Percentiles rank a stretch among this genome's conserved stretches.
Conservation (phyloP, 2,113 vertebrate genomes). For the Myrmecobius fasciatus region DNA sequence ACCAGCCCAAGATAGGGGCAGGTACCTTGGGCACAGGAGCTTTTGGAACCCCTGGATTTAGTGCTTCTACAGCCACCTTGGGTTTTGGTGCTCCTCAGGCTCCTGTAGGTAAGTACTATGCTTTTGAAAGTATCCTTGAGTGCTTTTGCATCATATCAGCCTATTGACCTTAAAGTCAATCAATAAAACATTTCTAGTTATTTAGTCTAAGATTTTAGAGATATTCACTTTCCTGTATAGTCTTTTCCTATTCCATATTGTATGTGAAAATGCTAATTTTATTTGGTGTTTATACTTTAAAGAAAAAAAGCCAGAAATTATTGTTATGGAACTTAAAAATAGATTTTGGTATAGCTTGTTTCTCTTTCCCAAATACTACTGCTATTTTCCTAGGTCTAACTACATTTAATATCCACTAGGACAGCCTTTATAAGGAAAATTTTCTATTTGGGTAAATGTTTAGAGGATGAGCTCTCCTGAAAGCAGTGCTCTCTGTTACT, state of each 20-base stretch:
- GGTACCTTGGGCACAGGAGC: slow-evolving; percentile 90
- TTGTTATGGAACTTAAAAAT: neutral
- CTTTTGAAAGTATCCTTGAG: slow-evolving; percentile 66
- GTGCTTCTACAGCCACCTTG: slow-evolving; percentile 85
- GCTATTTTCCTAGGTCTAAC: neutral
- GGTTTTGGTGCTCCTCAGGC: slow-evolving; percentile 93
- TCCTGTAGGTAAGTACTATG: slow-evolving; percentile 90
- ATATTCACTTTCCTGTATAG: neutral
- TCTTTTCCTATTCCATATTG: neutral
- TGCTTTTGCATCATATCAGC: slow-evolving; percentile 55
- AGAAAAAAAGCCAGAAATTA: neutral
- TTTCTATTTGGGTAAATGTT: neutral
- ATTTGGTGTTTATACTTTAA: neutral
- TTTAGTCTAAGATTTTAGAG: neutral
- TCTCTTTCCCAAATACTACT: neutral
- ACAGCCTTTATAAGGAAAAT: neutral
- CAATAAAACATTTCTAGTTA: neutral
- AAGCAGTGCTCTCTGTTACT: neutral
- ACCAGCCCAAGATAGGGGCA: slow-evolving; percentile 90
- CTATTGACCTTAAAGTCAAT: slow-evolving; percentile 17
- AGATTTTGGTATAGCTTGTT: neutral
- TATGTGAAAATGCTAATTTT: neutral
- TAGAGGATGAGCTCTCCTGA: neutral
- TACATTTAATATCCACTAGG: neutral
- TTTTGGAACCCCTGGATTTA: slow-evolving; percentile 90